Conservation (phyloP, 2,888 invertebrate species). For the Drosophila koepferae region DNA sequence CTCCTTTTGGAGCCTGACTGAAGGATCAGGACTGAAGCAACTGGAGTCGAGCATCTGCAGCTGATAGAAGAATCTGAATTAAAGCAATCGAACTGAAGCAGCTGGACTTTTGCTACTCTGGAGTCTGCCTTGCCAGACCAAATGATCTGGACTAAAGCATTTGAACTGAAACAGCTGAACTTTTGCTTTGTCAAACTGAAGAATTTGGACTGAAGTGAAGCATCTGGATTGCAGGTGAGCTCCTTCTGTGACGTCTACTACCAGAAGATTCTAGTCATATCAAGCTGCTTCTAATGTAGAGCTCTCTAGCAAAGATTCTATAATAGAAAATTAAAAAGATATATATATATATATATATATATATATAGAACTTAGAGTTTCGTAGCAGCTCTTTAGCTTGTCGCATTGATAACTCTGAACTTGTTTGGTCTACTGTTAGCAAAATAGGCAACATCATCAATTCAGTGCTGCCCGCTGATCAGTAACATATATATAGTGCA, state of each 20-base stretch:
- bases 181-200: too few species aligned
- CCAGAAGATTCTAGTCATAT: neutral
- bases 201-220: neutral
- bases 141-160: too few species aligned
- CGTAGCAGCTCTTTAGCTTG: too few species aligned
- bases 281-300: neutral
- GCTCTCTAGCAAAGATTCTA: neutral
- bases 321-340: too few species aligned
- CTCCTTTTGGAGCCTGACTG: neutral
- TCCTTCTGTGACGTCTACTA: neutral
- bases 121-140: too few species aligned
- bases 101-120: neutral
- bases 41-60: too few species aligned
- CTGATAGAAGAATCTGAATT: neutral
- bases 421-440: too few species aligned
- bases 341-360: too few species aligned
- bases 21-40: neutral
- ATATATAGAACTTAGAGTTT: too few species aligned
- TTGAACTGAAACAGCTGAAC: too few species aligned
- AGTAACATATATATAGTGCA: neutral
- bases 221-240: neutral
- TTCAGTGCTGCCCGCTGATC: neutral
- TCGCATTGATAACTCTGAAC: too few species aligned
- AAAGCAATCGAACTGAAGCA: neutral
- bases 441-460: neutral